These are phyloP conservation scores for Urophycis tenuis DNA, from an alignment of 2,797 vertebrate species.

Conservation along the genomic window DNA sequence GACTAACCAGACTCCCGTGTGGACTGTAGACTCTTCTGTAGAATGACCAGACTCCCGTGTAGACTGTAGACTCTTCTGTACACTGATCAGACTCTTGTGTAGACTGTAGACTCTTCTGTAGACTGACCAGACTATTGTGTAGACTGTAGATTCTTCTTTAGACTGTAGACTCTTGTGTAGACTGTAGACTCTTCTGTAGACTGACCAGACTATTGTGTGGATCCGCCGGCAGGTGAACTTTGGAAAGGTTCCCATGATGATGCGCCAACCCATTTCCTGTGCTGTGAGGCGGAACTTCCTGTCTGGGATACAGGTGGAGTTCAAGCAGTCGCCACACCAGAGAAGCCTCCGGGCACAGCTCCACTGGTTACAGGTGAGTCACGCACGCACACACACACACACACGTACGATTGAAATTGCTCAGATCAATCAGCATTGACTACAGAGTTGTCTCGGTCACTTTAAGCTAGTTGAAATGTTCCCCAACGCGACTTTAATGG, in stretches of 20 bases:
- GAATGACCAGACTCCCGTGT: not conserved
- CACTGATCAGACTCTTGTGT: not conserved
- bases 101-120: not conserved
- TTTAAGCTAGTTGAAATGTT: too few relatives aligned
- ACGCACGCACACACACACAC: not conserved
- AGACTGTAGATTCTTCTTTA: too few relatives aligned
- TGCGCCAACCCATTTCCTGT: constrained; percentile 78
- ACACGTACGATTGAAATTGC: too few relatives aligned
- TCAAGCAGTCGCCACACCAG: constrained; percentile 90
- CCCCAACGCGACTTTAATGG: too few relatives aligned
- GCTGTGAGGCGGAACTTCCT: constrained; percentile 86
- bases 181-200: not conserved
- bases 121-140: not conserved
- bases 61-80: not conserved
- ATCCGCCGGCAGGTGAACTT: constrained; percentile 80
- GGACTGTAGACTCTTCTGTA: not conserved
- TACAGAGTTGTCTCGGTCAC: too few relatives aligned
- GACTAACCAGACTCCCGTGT: not conserved
- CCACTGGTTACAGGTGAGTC: constrained; percentile 88
- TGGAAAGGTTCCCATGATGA: constrained; percentile 75
- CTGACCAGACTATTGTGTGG: not conserved
- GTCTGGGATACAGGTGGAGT: constrained; percentile 88
- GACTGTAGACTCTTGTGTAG: not conserved
- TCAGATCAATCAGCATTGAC: too few relatives aligned
- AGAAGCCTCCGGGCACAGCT: constrained; percentile 87